Evolutionary conservation across 2,888 invertebrate species (phyloP), one percentile per base, ranked within the genome.

Genomic region (Hemistola chrysoprasaria): DNA sequence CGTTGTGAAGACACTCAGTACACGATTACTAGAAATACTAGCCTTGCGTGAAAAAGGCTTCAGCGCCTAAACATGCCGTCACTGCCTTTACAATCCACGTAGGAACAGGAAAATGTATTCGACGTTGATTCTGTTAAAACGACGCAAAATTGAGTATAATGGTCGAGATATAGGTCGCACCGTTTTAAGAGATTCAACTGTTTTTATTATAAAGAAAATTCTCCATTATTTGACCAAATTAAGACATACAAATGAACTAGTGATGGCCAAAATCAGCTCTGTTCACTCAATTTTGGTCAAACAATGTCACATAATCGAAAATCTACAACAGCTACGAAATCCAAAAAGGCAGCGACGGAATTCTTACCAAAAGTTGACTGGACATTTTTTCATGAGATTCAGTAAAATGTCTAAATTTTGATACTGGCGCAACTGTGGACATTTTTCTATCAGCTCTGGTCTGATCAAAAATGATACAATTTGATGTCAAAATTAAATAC

Each of bases 151-250:
- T 25, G 45, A 39, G 38, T 58, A 60, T 50, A n/a, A 59, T 58
- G 56, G 54, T 59, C 56, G 46, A 47, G 54, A 46, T 49, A 53
- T 51, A 52, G 34, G 29, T 25, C 40, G 54, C 44, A 49, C 53
- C 53, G 38, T 36, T 55, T 47, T 46, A 56, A 59, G 53, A 52
- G 55, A 59, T 55, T 60, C 59, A 37, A 10, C 22, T 16, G 16
- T 35, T 8, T 35, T 1, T 22, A 21, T 3, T 20, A 20, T 1
- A 32, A 23, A 9, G 11, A 23, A 30, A 22, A n/a, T n/a, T n/a
- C n/a, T n/a, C n/a, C n/a, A n/a, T n/a, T n/a, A n/a, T n/a, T n/a
- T n/a, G n/a, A n/a, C n/a, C n/a, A n/a, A n/a, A n/a, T n/a, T n/a
- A n/a, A n/a, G n/a, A n/a, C n/a, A n/a, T n/a, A n/a, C n/a, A n/a